These are phyloP conservation scores for Ailurus styani DNA, from an alignment of 2,113 vertebrate species.

Conservation along the genomic window DNA sequence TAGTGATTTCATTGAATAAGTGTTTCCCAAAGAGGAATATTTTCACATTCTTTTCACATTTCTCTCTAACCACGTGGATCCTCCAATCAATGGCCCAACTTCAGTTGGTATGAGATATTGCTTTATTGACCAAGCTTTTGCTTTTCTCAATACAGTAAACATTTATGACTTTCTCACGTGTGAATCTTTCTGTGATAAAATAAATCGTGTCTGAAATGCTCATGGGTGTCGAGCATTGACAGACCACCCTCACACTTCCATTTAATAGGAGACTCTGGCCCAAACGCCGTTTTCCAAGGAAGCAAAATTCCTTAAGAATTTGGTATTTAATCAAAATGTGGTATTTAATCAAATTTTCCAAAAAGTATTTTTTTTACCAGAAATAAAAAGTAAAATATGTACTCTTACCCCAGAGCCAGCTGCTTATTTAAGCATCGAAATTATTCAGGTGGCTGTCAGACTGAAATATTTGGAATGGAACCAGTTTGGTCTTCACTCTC, in stretches of 20 bases:
- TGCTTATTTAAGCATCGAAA: background rate
- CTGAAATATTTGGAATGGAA: background rate
- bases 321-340: background rate
- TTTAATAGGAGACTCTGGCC: background rate
- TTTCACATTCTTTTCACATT: background rate
- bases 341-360: background rate
- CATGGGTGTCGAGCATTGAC: background rate
- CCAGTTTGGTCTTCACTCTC: background rate
- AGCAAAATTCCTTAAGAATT: background rate
- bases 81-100: background rate
- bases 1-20: background rate
- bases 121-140: background rate
- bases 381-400: background rate
- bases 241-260: accelerated
- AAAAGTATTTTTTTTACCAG: background rate
- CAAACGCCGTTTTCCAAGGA: background rate
- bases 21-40: background rate
- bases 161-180: background rate
- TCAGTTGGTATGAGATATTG: background rate
- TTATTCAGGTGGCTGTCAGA: background rate
- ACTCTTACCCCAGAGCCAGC: background rate
- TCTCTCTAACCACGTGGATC: background rate
- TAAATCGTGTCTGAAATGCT: background rate
- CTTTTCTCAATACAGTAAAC: background rate
- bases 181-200: background rate